These are phyloP conservation scores for Sebastiscus tertius DNA, from an alignment of 2,797 vertebrate genomes.

Conservation along the genomic window DNA sequence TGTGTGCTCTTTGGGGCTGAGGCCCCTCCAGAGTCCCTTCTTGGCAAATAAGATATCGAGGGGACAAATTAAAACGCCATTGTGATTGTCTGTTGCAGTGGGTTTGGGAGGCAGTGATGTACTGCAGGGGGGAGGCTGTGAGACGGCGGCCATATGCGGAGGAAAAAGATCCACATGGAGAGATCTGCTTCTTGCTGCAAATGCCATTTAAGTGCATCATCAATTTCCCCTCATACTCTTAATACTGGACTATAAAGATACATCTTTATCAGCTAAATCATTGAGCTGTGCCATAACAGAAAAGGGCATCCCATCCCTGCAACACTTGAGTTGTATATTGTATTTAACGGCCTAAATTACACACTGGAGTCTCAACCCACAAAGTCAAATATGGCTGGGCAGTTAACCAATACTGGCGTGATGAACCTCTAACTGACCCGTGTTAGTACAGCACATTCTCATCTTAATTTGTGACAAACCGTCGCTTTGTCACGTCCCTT, in stretches of 20 bases:
- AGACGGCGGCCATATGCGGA: background rate
- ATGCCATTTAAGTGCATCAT: conserved; percentile 2
- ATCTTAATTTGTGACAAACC: too few species aligned
- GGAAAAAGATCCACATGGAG: background rate
- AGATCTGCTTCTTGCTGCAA: background rate
- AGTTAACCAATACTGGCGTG: background rate
- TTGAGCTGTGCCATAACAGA: background rate
- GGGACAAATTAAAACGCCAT: conserved; percentile 64
- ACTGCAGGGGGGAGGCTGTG: background rate
- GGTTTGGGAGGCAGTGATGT: conserved; percentile 27
- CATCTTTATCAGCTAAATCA: background rate
- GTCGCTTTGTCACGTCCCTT: too few species aligned
- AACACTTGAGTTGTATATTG: background rate
- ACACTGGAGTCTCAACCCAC: background rate
- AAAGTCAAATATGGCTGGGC: background rate
- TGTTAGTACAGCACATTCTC: too few species aligned
- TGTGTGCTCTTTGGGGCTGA: conserved; percentile 28
- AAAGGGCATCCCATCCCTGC: background rate
- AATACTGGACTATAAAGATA: conserved; percentile 1
- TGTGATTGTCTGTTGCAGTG: conserved; percentile 39
- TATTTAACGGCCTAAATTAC: background rate
- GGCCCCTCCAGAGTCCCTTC: conserved; percentile 30
- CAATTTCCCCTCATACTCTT: background rate
- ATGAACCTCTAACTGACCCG: background rate
- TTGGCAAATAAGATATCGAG: conserved; percentile 66